Evolutionary conservation across 2,888 invertebrate species (phyloP), one percentile per base, ranked within the genome.

Genomic region (Lobophora halterata): DNA sequence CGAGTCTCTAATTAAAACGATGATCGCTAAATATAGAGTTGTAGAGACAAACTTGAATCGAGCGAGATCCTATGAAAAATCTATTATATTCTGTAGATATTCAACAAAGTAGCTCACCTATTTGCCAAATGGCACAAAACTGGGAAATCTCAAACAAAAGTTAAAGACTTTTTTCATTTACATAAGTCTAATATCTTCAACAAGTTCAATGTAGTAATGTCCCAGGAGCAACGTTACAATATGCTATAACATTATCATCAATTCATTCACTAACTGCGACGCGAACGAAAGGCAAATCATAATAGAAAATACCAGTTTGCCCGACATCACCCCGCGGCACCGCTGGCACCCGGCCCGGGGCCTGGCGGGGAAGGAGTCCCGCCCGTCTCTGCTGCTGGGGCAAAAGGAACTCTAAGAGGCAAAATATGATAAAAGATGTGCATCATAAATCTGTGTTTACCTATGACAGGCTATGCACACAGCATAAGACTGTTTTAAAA

Each of bases 271-370:
- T 40, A 19, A 41, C 37, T 37, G 46, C 36, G 33, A 45, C 38
- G 36, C 51, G 51, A 42, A 43, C 46, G 40, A 45, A 49, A 43
- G 49, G 44, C 44, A 24, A 46, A 42, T 45, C 45, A 43, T 43
- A 47, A 52, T 47, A 49, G 43, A 44, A 49, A 49, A 47, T 49
- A 49, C 41, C 33, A 48, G 49, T 49, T 40, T 47, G 27, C 43
- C 35, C 37, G 43, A 52, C 35, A 49, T 47, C 34, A 41, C 46
- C 39, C 36, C 28, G 45, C 43, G 32, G 45, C 30, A 12, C 5
- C 11, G 6, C 18, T 11, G 6, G 8, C 37, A 7, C 1, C 2
- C n/a, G 10, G 0, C 5, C 6, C n/a, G 5, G 13, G 5, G 7
- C 5, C 23, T 11, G n/a, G n/a, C n/a, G n/a, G n/a, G n/a, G n/a